Percentiles rank a stretch among this genome's conserved stretches.
Conservation (phyloP, 2,797 vertebrate genomes). For the Bovichtus variegatus region DNA sequence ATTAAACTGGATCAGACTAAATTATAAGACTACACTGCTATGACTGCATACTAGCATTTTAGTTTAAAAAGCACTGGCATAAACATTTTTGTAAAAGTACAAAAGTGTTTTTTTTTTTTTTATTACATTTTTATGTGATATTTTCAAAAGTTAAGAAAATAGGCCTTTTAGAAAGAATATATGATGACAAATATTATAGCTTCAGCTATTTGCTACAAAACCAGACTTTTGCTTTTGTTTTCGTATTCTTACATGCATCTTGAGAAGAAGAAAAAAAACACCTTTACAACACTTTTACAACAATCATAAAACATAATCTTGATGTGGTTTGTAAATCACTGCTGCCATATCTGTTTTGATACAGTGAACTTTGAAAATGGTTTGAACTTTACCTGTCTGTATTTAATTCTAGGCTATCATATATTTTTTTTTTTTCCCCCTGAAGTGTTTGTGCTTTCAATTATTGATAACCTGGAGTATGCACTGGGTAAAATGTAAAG, state of each 20-base stretch:
- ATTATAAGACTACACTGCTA: background rate
- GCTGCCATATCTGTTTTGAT: background rate
- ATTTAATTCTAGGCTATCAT: background rate
- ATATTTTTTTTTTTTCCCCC: background rate
- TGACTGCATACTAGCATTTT: background rate
- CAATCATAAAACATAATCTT: background rate
- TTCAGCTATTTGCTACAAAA: background rate
- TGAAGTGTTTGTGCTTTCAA: background rate
- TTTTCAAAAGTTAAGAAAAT: background rate
- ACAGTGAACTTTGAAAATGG: background rate
- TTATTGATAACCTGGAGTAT: background rate
- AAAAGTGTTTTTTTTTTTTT: background rate
- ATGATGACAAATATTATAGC: background rate
- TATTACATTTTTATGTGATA: background rate
- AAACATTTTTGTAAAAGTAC: background rate
- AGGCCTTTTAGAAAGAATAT: background rate
- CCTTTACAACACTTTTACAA: background rate
- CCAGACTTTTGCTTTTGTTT: background rate
- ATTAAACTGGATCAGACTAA: slow-evolving; percentile 18
- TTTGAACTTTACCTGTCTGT: background rate
- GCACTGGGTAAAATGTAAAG: slow-evolving; percentile 52
- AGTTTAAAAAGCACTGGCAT: background rate
- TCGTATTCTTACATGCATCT: background rate
- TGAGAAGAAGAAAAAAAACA: background rate
- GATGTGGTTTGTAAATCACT: background rate